A percentile compares a stretch with the other conserved stretches of the same genome.
These are phyloP conservation scores for Carcharodon carcharias DNA, from an alignment of 2,797 vertebrate species.

Conservation along the genomic window DNA sequence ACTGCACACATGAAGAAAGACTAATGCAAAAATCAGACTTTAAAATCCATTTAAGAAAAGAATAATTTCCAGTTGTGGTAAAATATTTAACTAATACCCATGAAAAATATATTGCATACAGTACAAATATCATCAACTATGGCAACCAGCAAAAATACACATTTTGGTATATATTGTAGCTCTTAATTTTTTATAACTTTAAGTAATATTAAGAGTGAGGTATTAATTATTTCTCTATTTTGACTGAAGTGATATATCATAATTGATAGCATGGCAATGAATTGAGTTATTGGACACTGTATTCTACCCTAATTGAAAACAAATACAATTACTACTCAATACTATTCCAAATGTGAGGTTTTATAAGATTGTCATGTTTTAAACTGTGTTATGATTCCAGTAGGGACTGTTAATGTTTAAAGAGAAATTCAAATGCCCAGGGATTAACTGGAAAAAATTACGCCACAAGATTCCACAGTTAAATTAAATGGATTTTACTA, in stretches of 20 bases:
- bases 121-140: not conserved
- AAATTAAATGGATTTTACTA: no score
- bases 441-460: no score
- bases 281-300: not conserved
- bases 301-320: not conserved
- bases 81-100: not conserved
- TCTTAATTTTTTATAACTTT: not conserved
- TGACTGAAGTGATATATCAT: not conserved
- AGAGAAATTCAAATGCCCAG: not conserved
- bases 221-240: not conserved
- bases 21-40: not conserved
- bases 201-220: not conserved
- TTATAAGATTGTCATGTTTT: not conserved
- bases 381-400: not conserved
- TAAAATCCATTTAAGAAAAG: not conserved
- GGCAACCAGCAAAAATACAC: not conserved
- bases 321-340: not conserved
- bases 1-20: not conserved
- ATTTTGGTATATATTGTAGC: not conserved
- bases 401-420: not conserved
- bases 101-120: not conserved
- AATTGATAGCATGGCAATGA: not conserved
- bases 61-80: not conserved
- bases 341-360: not conserved
- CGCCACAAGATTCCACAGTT: no score